phyloP scores from a whole-genome alignment of 2,113 vertebrate species.

The Gadus chalcogrammus region DNA sequence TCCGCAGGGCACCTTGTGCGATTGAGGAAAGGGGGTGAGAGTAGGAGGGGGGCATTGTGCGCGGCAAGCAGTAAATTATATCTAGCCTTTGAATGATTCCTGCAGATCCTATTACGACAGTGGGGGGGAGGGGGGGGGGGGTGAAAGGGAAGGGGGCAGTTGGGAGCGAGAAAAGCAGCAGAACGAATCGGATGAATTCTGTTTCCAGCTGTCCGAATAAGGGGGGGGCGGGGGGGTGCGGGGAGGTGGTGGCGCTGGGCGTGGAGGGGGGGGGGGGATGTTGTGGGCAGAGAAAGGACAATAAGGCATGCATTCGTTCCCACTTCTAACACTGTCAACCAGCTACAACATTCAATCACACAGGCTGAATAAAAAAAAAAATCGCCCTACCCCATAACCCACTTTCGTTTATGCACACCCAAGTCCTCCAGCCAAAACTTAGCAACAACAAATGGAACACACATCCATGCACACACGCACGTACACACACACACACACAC shows the following conservation, averaged over 20 bases:
- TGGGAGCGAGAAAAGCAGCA: slow-evolving; percentile 71
- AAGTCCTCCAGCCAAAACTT: not conserved
- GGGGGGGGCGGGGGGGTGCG: not conserved
- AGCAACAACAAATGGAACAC: not conserved
- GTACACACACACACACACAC: slow-evolving; percentile 2
- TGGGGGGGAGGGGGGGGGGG: slow-evolving; percentile 60
- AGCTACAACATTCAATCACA: slow-evolving; percentile 47
- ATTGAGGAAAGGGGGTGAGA: slow-evolving; percentile 65
- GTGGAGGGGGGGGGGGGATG: slow-evolving; percentile 2
- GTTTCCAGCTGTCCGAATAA: slow-evolving; percentile 71
- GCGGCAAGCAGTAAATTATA: slow-evolving; percentile 83
- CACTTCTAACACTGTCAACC: slow-evolving; percentile 56
- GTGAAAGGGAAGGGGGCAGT: slow-evolving; percentile 50
- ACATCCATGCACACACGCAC: slow-evolving; percentile 27
- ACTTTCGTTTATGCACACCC: too few species aligned
- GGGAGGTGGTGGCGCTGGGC: slow-evolving; percentile 4
- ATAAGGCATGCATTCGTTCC: slow-evolving; percentile 68
- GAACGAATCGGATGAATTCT: slow-evolving; percentile 81
- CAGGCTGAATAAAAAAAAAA: slow-evolving; percentile 14
- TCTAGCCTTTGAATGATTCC: slow-evolving; percentile 87
- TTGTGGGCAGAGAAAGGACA: slow-evolving; percentile 50
- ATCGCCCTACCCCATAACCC: not conserved
- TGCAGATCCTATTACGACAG: slow-evolving; percentile 83
- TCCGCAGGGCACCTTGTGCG: slow-evolving; percentile 79
- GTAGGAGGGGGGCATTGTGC: slow-evolving; percentile 72